A percentile compares a stretch with the other conserved stretches of the same genome.
Evolutionary conservation across 2,113 vertebrate species (phyloP).

Genomic region (Piprites chloris): DNA sequence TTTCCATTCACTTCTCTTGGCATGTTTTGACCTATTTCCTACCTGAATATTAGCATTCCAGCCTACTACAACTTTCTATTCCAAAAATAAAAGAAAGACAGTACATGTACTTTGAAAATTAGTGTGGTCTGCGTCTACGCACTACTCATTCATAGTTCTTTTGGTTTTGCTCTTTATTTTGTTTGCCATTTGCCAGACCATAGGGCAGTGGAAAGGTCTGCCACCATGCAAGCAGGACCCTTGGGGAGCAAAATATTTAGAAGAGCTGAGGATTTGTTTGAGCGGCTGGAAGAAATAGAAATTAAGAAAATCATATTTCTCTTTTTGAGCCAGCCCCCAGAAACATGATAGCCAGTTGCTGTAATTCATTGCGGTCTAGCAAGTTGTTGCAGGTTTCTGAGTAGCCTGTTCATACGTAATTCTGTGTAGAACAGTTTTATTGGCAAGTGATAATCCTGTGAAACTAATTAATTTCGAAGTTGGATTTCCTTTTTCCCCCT

Average conservation of each 20-base stretch:
- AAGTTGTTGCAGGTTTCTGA: slow-evolving; percentile 27
- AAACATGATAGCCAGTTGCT: background rate
- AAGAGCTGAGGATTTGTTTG: background rate
- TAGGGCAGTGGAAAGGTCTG: background rate
- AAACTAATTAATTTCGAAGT: background rate
- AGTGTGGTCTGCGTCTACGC: background rate
- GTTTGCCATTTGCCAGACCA: background rate
- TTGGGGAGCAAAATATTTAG: background rate
- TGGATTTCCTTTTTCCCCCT: background rate
- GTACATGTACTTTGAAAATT: background rate
- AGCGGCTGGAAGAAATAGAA: slow-evolving; percentile 1
- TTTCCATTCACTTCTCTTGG: background rate
- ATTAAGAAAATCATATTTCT: slow-evolving; percentile 28
- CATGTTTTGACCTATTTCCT: background rate
- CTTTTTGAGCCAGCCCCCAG: slow-evolving; percentile 2
- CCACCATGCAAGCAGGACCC: background rate
- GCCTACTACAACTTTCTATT: background rate
- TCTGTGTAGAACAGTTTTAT: background rate
- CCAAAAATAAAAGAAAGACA: background rate
- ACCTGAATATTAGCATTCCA: background rate
- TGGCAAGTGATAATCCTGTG: background rate
- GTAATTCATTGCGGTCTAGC: slow-evolving; percentile 12
- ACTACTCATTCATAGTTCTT: background rate
- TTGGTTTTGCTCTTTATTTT: background rate
- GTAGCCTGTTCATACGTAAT: slow-evolving; percentile 6